Conservation (phyloP, 2,113 vertebrate species). For the Lichenostomus cassidix region DNA sequence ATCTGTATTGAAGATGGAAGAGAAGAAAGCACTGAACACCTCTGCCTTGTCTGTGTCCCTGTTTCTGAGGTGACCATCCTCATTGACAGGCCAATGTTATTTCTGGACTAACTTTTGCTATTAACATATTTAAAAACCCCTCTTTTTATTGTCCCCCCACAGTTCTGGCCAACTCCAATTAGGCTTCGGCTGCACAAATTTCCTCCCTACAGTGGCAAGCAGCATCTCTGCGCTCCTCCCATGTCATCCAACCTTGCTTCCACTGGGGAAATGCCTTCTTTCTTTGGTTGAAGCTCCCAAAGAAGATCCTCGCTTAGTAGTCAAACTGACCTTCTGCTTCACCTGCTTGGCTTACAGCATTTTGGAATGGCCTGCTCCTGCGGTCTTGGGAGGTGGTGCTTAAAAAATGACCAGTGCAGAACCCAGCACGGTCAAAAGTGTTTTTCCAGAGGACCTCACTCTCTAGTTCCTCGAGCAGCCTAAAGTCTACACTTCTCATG, state of each 20-base stretch:
- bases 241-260: not conserved
- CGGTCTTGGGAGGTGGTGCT: not conserved
- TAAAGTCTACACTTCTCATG: not conserved
- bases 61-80: not conserved
- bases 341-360: not conserved
- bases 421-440: not conserved
- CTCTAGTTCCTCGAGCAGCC: not conserved
- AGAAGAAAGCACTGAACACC: not conserved
- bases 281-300: not conserved
- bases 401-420: not conserved
- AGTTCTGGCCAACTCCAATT: not conserved
- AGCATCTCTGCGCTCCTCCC: not conserved
- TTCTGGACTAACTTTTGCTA: not conserved
- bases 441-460: not conserved
- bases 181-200: not conserved
- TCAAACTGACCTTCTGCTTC: not conserved
- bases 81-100: not conserved
- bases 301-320: not conserved
- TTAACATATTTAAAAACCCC: not conserved
- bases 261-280: not conserved
- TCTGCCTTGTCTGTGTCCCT: not conserved
- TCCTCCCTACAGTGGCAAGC: not conserved
- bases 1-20: not conserved
- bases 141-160: not conserved
- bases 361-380: not conserved